phyloP scores from a whole-genome alignment of 2,888 invertebrate species.

The Mesorhabditis sp. region DNA sequence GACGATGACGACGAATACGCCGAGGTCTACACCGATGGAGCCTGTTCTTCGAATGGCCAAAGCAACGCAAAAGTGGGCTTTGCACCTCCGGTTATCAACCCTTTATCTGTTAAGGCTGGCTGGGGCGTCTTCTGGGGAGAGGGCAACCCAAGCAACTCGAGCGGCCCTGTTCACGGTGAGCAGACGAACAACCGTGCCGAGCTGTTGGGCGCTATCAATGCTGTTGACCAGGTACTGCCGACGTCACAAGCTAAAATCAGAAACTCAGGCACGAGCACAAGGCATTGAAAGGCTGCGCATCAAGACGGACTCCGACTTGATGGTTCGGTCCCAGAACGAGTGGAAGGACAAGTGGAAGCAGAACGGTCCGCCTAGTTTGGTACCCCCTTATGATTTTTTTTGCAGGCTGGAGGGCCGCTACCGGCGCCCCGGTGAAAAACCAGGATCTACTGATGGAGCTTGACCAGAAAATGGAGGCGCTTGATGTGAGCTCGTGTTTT shows the following conservation, averaged over 20 bases:
- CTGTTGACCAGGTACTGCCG: conserved; percentile 64
- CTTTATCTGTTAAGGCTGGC: conserved; percentile 18
- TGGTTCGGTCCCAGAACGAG: conserved; percentile 75
- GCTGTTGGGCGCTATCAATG: conserved; percentile 75
- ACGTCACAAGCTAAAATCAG: background rate
- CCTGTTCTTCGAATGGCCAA: conserved; percentile 34
- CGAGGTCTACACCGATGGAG: conserved; percentile 8
- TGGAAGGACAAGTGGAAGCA: conserved; percentile 86
- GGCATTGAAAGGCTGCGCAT: conserved; percentile 71
- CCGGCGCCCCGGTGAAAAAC: conserved; percentile 79
- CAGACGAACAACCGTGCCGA: conserved; percentile 95
- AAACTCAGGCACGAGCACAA: conserved; percentile 65
- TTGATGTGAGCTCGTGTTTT: conserved; percentile 13
- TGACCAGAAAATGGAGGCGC: conserved; percentile 65
- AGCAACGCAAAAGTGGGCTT: background rate
- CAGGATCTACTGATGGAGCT: conserved; percentile 77
- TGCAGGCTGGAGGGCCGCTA: conserved; percentile 77
- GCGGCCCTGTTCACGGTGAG: conserved; percentile 42
- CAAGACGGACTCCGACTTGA: conserved; percentile 84
- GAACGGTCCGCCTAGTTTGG: conserved; percentile 4
- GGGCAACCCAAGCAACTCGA: conserved; percentile 65
- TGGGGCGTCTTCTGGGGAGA: conserved; percentile 81
- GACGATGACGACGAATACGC: background rate
- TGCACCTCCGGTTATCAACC: background rate
- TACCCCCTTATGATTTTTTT: conserved; percentile 15